phyloP scores from a whole-genome alignment of 2,113 vertebrate genomes.

The Pogona vitticeps region DNA sequence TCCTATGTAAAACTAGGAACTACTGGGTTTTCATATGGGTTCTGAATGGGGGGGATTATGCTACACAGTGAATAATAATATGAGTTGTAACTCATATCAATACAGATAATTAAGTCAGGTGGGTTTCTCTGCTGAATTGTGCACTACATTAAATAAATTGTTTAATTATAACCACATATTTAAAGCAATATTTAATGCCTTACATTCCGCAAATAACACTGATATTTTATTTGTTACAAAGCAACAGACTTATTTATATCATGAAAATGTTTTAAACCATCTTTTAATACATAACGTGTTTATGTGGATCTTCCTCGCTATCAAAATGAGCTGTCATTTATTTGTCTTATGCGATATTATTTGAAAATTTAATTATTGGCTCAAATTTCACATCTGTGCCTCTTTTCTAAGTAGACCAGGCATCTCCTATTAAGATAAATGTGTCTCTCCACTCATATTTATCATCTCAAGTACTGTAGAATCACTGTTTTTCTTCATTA shows the following conservation, averaged over 20 bases:
- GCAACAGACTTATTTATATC: neutral
- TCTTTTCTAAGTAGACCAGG: conserved; percentile 67
- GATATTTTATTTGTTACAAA: conserved; percentile 5
- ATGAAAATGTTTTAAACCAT: conserved; percentile 14
- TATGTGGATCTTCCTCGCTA: conserved; percentile 47
- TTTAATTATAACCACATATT: conserved; percentile 31
- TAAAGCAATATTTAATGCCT: neutral
- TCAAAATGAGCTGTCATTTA: conserved; percentile 61
- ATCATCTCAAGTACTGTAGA: conserved; percentile 53
- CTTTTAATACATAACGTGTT: conserved; percentile 46
- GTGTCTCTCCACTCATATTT: conserved; percentile 58
- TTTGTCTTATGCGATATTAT: conserved; percentile 71
- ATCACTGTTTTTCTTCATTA: conserved; percentile 55
- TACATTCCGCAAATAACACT: neutral
- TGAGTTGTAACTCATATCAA: conserved; percentile 6
- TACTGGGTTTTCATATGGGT: conserved; percentile 30
- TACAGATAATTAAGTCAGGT: conserved; percentile 25
- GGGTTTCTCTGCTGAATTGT: too few species aligned
- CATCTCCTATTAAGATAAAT: conserved; percentile 62
- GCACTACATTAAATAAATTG: too few species aligned
- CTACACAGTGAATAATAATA: conserved; percentile 10
- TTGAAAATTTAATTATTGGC: conserved; percentile 79
- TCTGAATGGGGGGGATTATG: neutral
- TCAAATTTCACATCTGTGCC: conserved; percentile 74
- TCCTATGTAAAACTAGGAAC: conserved; percentile 33